phyloP scores from a whole-genome alignment of 2,888 invertebrate genomes.

The Leptinotarsa peninsularis region DNA sequence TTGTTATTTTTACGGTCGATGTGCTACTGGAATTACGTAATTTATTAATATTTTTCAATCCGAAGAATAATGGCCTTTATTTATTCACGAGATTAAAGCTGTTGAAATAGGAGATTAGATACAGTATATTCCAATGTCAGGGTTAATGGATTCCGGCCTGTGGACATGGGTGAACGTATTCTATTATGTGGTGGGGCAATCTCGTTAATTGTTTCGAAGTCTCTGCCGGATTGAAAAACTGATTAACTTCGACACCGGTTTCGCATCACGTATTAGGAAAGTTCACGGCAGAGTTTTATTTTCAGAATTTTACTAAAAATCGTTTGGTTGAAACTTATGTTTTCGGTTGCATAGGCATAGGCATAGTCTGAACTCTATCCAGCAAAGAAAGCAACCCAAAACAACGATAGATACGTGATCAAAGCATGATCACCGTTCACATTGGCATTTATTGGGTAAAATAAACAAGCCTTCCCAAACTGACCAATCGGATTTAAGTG shows the following conservation, averaged over 20 bases:
- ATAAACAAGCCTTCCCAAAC: no score
- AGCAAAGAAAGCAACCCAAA: no score
- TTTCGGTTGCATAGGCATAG: no score
- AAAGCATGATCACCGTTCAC: no score
- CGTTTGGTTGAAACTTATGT: no score
- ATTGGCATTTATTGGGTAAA: no score
- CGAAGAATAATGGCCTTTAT: slow-evolving; percentile 17
- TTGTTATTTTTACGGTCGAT: slow-evolving; percentile 32
- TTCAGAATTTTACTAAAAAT: no score
- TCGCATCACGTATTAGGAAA: background rate
- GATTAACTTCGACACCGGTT: background rate
- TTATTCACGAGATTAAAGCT: slow-evolving; percentile 13
- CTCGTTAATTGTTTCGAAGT: background rate
- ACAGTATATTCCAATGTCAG: slow-evolving; percentile 4
- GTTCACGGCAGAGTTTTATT: no score
- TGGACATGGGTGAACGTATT: background rate
- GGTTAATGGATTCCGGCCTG: background rate
- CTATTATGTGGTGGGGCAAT: background rate
- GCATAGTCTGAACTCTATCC: no score
- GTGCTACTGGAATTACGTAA: slow-evolving; percentile 35
- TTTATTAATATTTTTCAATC: slow-evolving; percentile 29
- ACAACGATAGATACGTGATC: no score
- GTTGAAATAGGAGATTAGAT: slow-evolving; percentile 18
- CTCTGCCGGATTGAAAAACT: background rate
- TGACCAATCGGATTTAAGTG: no score